Evolutionary conservation across 2,113 vertebrate genomes (phyloP).

Genomic region (Toxotes jaculatrix): DNA sequence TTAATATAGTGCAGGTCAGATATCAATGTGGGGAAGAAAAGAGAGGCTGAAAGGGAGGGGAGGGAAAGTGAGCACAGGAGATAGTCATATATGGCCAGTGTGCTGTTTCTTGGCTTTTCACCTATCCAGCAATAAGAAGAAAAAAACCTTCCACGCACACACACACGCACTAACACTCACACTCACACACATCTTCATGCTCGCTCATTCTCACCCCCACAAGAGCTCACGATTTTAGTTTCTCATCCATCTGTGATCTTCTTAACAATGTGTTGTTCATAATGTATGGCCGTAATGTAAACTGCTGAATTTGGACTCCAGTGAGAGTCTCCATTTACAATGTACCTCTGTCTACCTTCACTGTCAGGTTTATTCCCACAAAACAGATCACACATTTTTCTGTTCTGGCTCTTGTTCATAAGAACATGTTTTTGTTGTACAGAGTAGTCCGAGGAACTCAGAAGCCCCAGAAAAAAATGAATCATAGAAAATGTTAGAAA

Average conservation of each 20-base stretch:
- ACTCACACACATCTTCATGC: conserved; percentile 1
- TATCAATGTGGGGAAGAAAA: conserved; percentile 46
- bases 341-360: conserved; percentile 18
- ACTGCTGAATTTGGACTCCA: conserved; percentile 28
- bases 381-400: conserved; percentile 23
- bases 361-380: conserved; percentile 40
- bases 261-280: conserved; percentile 47
- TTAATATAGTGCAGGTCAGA: conserved; percentile 71
- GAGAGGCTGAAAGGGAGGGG: not conserved
- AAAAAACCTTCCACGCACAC: conserved; percentile 10
- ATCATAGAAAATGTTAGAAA: not conserved
- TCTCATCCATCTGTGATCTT: conserved; percentile 45
- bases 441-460: not conserved
- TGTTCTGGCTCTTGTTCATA: conserved; percentile 20
- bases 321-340: conserved; percentile 22
- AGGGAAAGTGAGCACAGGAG: conserved; percentile 40
- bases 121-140: conserved; percentile 20
- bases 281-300: conserved; percentile 29
- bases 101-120: conserved; percentile 66
- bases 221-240: conserved; percentile 2
- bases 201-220: conserved; percentile 1
- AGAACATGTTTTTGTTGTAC: conserved; percentile 7
- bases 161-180: not conserved
- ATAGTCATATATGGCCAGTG: conserved; percentile 76
- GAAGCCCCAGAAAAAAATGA: not conserved